A percentile compares a stretch with the other conserved stretches of the same genome.
Evolutionary conservation across 2,888 invertebrate genomes (phyloP).

Genomic region (Julus scandinavius): DNA sequence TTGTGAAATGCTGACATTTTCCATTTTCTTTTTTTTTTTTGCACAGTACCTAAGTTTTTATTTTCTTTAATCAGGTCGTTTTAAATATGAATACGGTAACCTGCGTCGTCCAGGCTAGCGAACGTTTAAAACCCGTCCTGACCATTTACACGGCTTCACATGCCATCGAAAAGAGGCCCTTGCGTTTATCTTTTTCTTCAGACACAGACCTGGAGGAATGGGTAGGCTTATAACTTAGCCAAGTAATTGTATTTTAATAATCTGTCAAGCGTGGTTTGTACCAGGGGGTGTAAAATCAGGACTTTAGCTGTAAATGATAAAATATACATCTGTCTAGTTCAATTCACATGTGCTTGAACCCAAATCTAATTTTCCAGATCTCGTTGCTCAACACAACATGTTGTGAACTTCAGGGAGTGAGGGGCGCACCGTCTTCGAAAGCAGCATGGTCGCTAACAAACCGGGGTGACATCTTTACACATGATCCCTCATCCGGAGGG

Average conservation of each 20-base stretch:
- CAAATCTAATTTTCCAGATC: constrained; percentile 23
- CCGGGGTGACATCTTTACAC: constrained; percentile 84
- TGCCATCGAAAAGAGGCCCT: constrained; percentile 68
- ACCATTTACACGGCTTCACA: constrained; percentile 78
- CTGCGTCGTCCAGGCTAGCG: constrained; percentile 80
- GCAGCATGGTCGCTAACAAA: constrained; percentile 82
- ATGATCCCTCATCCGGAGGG: constrained; percentile 80
- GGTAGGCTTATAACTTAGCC: constrained; percentile 68
- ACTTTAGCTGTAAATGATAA: neutral
- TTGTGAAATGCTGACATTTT: neutral
- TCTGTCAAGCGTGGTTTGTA: neutral
- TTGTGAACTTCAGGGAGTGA: constrained; percentile 77
- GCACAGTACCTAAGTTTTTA: constrained; percentile 53
- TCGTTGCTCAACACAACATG: constrained; percentile 69
- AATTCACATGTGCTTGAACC: too few species aligned
- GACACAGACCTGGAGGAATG: constrained; percentile 91
- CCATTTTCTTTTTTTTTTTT: constrained; percentile 42
- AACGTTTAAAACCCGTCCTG: constrained; percentile 81
- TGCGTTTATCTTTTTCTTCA: constrained; percentile 81
- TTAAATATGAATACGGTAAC: constrained; percentile 81
- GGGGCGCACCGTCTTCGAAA: constrained; percentile 76
- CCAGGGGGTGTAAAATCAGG: neutral
- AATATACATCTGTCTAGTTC: too few species aligned
- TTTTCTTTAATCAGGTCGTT: constrained; percentile 69
- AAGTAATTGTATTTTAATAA: neutral